A percentile compares a stretch with the other conserved stretches of the same genome.
Evolutionary conservation across 2,797 vertebrate genomes (phyloP).

Genomic region (Podarcis siculus): DNA sequence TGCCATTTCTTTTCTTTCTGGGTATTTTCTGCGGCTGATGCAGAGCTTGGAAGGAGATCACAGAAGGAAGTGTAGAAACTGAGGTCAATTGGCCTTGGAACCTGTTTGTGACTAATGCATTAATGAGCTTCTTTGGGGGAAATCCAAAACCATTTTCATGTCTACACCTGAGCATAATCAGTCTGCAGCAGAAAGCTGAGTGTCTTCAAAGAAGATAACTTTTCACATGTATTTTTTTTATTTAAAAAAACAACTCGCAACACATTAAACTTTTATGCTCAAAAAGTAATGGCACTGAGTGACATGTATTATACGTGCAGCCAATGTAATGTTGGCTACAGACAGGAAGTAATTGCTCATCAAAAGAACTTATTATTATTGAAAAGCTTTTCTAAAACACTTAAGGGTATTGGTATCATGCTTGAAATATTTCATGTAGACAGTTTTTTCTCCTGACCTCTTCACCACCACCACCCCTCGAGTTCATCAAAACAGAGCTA

Average conservation of each 20-base stretch:
- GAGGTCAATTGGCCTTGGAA: constrained; percentile 70
- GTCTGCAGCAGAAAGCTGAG: constrained; percentile 20
- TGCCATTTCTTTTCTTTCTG: constrained; percentile 63
- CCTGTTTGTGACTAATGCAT: constrained; percentile 67
- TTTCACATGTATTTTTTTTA: neutral
- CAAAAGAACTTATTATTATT: constrained; percentile 37
- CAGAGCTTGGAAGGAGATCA: constrained; percentile 73
- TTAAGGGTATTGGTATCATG: constrained; percentile 40
- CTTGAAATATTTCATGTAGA: constrained; percentile 44
- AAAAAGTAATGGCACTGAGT: constrained; percentile 36
- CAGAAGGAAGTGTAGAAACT: constrained; percentile 59
- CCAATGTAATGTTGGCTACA: constrained; percentile 34
- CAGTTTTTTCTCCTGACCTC: constrained; percentile 12
- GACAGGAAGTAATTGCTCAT: constrained; percentile 42
- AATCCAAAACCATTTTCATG: constrained; percentile 58
- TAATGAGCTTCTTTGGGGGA: constrained; percentile 66
- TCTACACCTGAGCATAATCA: constrained; percentile 62
- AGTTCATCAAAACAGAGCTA: constrained; percentile 15
- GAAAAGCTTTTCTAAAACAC: constrained; percentile 35
- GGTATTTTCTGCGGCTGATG: constrained; percentile 63
- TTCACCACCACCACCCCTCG: neutral
- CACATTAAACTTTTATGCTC: constrained; percentile 43
- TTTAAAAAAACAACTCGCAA: constrained; percentile 10
- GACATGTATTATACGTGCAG: constrained; percentile 39
- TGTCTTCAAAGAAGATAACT: constrained; percentile 31